Evolutionary conservation across 2,797 vertebrate species (phyloP).

Genomic region (Muraenolepis orangiensis): DNA sequence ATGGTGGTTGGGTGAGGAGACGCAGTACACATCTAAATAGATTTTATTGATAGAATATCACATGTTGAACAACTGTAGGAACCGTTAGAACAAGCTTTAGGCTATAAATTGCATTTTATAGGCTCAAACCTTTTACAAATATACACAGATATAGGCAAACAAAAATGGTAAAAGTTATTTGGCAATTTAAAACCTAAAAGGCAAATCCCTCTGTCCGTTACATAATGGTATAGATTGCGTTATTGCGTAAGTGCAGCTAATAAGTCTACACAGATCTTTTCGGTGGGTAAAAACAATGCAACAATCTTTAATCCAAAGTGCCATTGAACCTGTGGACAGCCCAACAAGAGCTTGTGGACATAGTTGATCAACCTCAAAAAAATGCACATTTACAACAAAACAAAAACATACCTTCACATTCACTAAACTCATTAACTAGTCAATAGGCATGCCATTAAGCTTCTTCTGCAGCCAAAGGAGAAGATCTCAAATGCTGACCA

Average conservation of each 20-base stretch:
- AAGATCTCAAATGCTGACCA: neutral
- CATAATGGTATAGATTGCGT: neutral
- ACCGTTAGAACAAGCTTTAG: neutral
- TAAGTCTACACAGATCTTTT: neutral
- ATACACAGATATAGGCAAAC: neutral
- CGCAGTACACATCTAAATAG: neutral
- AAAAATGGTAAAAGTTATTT: neutral
- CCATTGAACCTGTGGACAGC: neutral
- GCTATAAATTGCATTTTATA: neutral
- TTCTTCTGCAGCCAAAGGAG: neutral
- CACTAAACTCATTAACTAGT: neutral
- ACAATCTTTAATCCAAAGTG: neutral
- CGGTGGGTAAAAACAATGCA: neutral
- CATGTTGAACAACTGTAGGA: neutral
- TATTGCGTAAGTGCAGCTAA: neutral
- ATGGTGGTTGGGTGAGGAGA: neutral
- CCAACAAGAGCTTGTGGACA: neutral
- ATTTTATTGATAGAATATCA: neutral
- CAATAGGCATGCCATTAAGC: neutral
- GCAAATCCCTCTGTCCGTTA: neutral
- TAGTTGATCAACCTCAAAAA: neutral
- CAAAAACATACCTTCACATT: neutral
- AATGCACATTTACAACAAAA: neutral
- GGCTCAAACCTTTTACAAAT: neutral
- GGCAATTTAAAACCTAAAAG: slow-evolving; percentile 1